Conservation (phyloP, 2,888 invertebrate genomes). For the Dusona sp. region DNA sequence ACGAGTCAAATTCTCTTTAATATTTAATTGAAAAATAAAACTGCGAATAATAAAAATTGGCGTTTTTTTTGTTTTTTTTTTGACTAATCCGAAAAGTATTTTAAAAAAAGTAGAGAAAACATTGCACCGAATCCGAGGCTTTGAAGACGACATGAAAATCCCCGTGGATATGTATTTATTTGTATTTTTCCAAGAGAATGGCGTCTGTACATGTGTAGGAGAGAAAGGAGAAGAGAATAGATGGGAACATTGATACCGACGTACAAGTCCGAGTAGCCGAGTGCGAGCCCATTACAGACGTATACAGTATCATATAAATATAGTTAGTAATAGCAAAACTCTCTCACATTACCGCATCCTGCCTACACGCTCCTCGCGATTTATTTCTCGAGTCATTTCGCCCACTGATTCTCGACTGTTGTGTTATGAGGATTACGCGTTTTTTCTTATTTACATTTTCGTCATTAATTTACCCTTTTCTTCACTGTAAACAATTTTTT, state of each 20-base stretch:
- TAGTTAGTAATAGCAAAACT: slow-evolving; percentile 15
- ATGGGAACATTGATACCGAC: slow-evolving; percentile 19
- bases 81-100: no score
- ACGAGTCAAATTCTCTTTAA: no score
- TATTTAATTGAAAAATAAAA: no score
- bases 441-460: background rate
- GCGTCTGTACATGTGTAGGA: background rate
- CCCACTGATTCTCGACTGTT: background rate
- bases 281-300: background rate
- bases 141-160: slow-evolving; percentile 5
- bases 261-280: slow-evolving; percentile 38
- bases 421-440: slow-evolving; percentile 4
- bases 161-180: background rate
- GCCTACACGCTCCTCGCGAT: slow-evolving; percentile 19
- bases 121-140: no score
- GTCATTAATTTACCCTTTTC: background rate
- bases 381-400: slow-evolving; percentile 41
- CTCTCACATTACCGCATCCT: slow-evolving; percentile 23
- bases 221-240: slow-evolving; percentile 9
- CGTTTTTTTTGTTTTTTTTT: no score
- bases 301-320: background rate
- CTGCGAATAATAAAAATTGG: no score
- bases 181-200: slow-evolving; percentile 6
- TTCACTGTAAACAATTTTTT: background rate
- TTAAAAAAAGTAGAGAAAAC: no score